A percentile compares a stretch with the other conserved stretches of the same genome.
phyloP scores from a whole-genome alignment of 2,888 invertebrate species.

The Gisinianus flammeolus region DNA sequence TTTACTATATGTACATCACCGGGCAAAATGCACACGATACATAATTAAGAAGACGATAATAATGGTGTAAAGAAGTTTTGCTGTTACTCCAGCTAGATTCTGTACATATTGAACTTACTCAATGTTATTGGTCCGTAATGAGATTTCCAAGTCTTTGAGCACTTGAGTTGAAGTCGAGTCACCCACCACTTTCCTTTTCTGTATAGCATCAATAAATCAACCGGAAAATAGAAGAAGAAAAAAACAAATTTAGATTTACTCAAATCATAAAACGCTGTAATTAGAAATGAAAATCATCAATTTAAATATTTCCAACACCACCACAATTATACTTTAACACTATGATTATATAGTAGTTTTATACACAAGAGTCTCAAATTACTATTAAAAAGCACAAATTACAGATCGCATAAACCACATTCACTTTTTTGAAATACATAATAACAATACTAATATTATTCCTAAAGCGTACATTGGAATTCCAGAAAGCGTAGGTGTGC shows the following conservation, averaged over 20 bases:
- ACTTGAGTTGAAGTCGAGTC: slow-evolving; percentile 98
- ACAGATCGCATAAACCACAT: too few species aligned
- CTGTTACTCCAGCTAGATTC: too few species aligned
- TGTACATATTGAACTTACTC: slow-evolving; percentile 83
- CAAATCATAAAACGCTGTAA: not conserved
- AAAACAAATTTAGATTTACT: slow-evolving; percentile 1
- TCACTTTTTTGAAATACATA: too few species aligned
- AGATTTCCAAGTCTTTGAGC: slow-evolving; percentile 96
- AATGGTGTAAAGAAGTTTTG: too few species aligned
- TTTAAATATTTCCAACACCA: not conserved
- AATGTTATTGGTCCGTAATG: slow-evolving; percentile 97
- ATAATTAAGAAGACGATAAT: too few species aligned
- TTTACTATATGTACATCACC: too few species aligned
- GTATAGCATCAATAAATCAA: slow-evolving; percentile 59
- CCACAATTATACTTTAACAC: not conserved
- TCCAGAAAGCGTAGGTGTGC: too few species aligned
- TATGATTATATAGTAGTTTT: not conserved
- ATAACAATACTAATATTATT: too few species aligned
- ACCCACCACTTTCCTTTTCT: slow-evolving; percentile 97
- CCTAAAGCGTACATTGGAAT: too few species aligned
- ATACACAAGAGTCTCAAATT: not conserved
- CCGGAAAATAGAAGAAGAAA: not conserved
- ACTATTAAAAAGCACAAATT: too few species aligned
- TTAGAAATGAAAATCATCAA: slow-evolving; percentile 6
- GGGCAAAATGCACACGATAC: too few species aligned